Conservation (phyloP, 2,888 invertebrate species). For the Spisula subtruncata region DNA sequence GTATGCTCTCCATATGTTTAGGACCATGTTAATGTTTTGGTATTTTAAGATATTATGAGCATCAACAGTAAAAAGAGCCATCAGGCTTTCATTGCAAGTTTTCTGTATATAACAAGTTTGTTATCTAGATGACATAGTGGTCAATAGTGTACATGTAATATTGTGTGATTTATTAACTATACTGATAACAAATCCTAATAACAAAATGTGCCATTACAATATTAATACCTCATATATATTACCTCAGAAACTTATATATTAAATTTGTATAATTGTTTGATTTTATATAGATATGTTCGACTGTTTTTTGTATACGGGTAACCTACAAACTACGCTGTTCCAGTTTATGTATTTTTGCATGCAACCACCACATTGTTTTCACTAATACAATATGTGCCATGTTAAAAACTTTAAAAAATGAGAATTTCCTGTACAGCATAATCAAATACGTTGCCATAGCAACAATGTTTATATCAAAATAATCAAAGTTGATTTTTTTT, state of each 20-base stretch:
- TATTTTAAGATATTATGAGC: no score
- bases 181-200: constrained; percentile 1
- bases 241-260: not conserved
- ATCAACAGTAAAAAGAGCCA: no score
- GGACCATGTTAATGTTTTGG: no score
- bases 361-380: constrained; percentile 44
- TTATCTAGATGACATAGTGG: no score
- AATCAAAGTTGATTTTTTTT: constrained; percentile 16
- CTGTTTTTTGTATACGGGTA: constrained; percentile 8
- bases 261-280: not conserved
- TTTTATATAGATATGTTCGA: not conserved
- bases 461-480: constrained; percentile 10
- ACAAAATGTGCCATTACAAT: constrained; percentile 3
- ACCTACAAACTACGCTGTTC: not conserved
- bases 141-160: no score
- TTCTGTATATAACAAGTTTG: no score
- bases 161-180: not conserved
- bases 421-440: constrained; percentile 41
- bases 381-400: constrained; percentile 32
- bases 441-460: constrained; percentile 50
- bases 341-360: constrained; percentile 19
- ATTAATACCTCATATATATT: not conserved
- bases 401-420: not conserved
- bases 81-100: no score
- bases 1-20: no score